Evolutionary conservation across 1,140 invertebrate species (phyloP), one percentile per base, ranked within the genome.

Genomic region (Rhyacophila brunnea): DNA sequence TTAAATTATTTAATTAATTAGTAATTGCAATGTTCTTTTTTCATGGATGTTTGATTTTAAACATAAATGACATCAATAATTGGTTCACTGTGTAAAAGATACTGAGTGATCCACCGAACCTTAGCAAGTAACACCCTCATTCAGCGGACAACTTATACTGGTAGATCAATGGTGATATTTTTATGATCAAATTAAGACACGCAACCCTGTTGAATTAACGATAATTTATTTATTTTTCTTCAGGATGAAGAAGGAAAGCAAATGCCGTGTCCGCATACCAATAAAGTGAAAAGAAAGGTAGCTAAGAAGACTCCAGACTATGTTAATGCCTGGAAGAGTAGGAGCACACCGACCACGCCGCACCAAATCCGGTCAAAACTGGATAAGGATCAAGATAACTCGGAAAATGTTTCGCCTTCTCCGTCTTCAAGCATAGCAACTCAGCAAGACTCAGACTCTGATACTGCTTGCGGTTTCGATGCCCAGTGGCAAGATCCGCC

Each of bases 391-490:
- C 45, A 55, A 48, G 47, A 56, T 11, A 7, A 9, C 9, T n/a
- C 18, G 6, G 20, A 32, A 23, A 28, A 7, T 55, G 23, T 28
- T 28, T 28, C 23, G 3, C 53, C 6, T 10, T 19, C 32, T 14
- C 57, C 40, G 35, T 32, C 48, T 1, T 44, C 57, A 6, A 53
- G 49, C 43, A 53, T 53, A 15, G 36, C 52, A 13, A 59, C 54
- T 20, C 68, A 67, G 60, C 80, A 81, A 61, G 88, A 90, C 63
- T 89, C 88, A 1, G 87, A 89, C 68, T 90, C 88, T 0, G 89
- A 91, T 66, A 85, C 85, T n/a, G 88, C 88, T n/a, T 88, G 83
- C 67, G 89, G 89, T 1, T 91, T 91, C 68, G 88, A 88, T 66
- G 84, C 85, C 1, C 82, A 85, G 34, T 91, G 89, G 89, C 57